These are phyloP conservation scores for Protosalanx chinensis DNA, from an alignment of 2,797 vertebrate species.

Conservation along the genomic window DNA sequence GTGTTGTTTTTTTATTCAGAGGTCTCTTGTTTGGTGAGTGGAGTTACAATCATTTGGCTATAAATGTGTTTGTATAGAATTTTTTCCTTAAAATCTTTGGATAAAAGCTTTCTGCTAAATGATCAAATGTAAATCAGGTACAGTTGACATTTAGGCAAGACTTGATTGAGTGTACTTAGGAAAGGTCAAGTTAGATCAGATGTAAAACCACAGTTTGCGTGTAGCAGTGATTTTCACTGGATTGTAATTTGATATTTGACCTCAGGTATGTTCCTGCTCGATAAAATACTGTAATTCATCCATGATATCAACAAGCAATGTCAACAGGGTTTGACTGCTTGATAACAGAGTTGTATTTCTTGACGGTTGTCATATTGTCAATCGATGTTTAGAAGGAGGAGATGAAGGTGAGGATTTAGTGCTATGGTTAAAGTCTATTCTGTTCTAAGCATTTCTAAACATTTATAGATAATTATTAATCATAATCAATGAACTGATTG, in stretches of 20 bases:
- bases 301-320: slow-evolving; percentile 9
- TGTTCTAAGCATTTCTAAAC: background rate
- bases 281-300: background rate
- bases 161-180: too few relatives aligned
- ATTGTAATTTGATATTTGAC: background rate
- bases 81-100: background rate
- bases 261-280: background rate
- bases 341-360: slow-evolving; percentile 9
- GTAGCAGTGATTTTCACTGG: background rate
- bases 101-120: too few relatives aligned
- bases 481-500: background rate
- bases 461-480: background rate
- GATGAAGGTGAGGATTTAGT: slow-evolving; percentile 28
- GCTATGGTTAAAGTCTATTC: slow-evolving; percentile 49
- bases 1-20: slow-evolving; percentile 2
- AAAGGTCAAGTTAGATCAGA: too few relatives aligned
- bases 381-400: background rate
- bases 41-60: background rate
- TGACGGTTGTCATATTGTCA: slow-evolving; percentile 14
- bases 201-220: too few relatives aligned
- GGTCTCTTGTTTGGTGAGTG: slow-evolving; percentile 31
- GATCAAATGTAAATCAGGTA: background rate
- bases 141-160: background rate
- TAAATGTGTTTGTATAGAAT: too few relatives aligned
- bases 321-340: background rate